Evolutionary conservation across 2,888 invertebrate species (phyloP), one percentile per base, ranked within the genome.

Genomic region (Zygothrica quintamaculata): DNA sequence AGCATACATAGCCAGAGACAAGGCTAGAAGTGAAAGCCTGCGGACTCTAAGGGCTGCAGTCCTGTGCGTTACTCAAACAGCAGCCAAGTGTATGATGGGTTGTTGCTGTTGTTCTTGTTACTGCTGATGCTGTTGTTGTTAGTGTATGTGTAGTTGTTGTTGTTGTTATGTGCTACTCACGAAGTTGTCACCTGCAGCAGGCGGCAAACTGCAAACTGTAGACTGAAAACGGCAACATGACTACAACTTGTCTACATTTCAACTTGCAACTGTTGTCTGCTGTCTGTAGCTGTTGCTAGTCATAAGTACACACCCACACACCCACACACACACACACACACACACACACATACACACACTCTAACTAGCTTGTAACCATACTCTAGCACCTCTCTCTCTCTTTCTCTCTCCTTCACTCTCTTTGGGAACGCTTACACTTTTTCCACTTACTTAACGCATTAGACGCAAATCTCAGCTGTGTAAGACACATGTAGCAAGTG

Each of bases 231-330:
- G 69, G 76, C 82, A 74, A 79, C 84, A 84, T 75, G 80, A 84
- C 81, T 84, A 81, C 84, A 81, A 73, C 74, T 81, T 80, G 80
- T 80, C 80, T 77, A 80, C 80, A 80, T 80, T 84, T 77, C 78
- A 65, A 76, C 80, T 74, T 78, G n/a, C n/a, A n/a, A n/a, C 66
- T 60, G 68, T 64, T 53, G 58, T 15, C 55, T 60, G 44, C 22
- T 40, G 51, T 50, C 60, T 58, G 58, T 46, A 58, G 50, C 46
- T 53, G 44, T 44, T 46, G 53, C 59, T 66, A 40, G 46, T 36
- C 26, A 29, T 43, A 12, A 11, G 6, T 22, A 33, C 37, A 16
- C 18, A 16, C 37, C 18, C 37, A n/a, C 37, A 11, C 43, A 31
- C 1, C 29, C 18, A 16, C 37, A 31, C 37, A n/a, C 37, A 11